These are phyloP conservation scores for Ophioninae sp. DNA, from an alignment of 2,888 invertebrate species.

Conservation along the genomic window DNA sequence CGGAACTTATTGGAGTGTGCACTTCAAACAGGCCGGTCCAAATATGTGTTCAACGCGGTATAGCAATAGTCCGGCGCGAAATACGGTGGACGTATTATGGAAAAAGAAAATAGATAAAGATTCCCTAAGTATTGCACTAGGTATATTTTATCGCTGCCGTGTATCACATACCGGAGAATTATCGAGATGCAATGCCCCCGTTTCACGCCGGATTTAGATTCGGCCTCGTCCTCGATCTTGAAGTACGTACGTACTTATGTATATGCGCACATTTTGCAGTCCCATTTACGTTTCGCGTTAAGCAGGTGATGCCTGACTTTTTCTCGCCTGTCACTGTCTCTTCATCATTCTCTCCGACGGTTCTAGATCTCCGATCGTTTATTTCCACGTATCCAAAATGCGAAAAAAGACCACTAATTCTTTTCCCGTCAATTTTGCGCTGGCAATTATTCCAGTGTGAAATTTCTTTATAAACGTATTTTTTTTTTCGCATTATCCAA, in stretches of 20 bases:
- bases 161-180: conserved; percentile 47
- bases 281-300: conserved; percentile 5
- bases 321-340: conserved; percentile 52
- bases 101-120: conserved; percentile 26
- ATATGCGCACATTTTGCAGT: not conserved
- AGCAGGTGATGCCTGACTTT: conserved; percentile 26
- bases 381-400: not conserved
- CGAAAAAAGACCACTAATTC: not conserved
- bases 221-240: conserved; percentile 57
- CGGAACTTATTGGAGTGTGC: not conserved
- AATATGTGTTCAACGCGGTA: not conserved
- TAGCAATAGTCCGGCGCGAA: not conserved
- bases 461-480: too few species aligned
- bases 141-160: conserved; percentile 45
- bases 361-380: not conserved
- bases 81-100: conserved; percentile 42
- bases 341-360: not conserved
- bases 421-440: not conserved
- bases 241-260: conserved; percentile 1
- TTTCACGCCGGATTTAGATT: conserved; percentile 67
- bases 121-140: conserved; percentile 6
- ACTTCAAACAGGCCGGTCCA: not conserved
- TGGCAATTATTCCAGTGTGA: too few species aligned
- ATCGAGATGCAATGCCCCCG: conserved; percentile 56
- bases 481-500: too few species aligned